Base-by-base conservation (phyloP, 1,140 invertebrate genomes). In the Galleria mellonella region DNA sequence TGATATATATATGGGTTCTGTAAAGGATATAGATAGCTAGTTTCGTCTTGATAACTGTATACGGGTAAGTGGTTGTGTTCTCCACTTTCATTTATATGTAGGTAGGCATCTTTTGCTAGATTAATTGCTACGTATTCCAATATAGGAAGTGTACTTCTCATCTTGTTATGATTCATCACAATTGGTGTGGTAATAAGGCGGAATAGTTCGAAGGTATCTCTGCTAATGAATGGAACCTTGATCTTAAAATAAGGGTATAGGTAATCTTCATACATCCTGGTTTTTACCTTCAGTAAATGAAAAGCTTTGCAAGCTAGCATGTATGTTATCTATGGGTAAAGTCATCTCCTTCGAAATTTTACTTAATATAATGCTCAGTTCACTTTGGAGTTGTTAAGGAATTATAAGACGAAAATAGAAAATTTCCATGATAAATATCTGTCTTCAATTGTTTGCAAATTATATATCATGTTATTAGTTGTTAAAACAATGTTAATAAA, bases 201-300 rank as follows among this genome's bases (percentile, higher is more conserved):
- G 9, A 32, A 39, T 9, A 50, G 32, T 11, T 44, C 23, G 36
- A 12, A 40, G 4, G 7, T 7, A 11, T 40, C 38, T 40, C 37
- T 10, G 10, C 17, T 40, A 3, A 15, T 35, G 2, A 50, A 23
- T 1, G 47, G 47, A 10, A 50, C 10, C 5, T 12, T 32, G 1
- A 50, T 43, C 11, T 50, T 23, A 44, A 50, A 50, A 7, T 44
- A 27, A 6, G 32, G 30, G 35, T 39, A 50, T n/a, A n/a, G n/a
- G n/a, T n/a, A n/a, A n/a, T 50, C 36, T 14, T 39, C n/a, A 12
- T 11, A 14, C 13, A 33, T 44, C 30, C 47, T 35, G 1, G 46
- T 23, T 37, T 42, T 47, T 4, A 47, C 10, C 30, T 4, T 17
- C 27, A 42, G 10, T 8, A 40, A 30, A 1, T 29, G 23, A 17